Percentiles rank a stretch among this genome's conserved stretches.
Evolutionary conservation across 2,113 vertebrate species (phyloP).

Genomic region (Lepisosteus oculatus): DNA sequence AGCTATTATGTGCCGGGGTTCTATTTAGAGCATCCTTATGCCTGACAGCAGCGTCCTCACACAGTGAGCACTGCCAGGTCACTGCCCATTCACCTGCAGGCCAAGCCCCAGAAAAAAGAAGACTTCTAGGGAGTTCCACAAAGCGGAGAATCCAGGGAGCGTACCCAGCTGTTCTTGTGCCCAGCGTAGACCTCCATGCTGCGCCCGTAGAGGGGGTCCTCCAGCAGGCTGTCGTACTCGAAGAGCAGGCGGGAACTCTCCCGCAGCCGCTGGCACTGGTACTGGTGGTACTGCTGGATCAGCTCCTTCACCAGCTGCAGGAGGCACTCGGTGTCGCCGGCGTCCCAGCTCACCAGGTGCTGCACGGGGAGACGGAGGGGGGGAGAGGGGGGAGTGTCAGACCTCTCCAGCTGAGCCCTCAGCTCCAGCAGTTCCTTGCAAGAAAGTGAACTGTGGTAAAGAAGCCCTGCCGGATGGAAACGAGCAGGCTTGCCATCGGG

Average conservation of each 20-base stretch:
- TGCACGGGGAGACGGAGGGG: slow-evolving; percentile 44
- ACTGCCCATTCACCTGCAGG: too few species aligned
- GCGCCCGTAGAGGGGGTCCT: slow-evolving; percentile 86
- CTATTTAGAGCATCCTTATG: too few species aligned
- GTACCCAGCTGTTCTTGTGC: slow-evolving; percentile 95
- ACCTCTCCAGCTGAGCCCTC: neutral
- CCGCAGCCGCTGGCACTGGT: slow-evolving; percentile 87
- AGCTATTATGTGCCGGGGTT: too few species aligned
- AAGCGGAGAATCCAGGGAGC: neutral
- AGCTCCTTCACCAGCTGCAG: slow-evolving; percentile 95
- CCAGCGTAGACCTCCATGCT: slow-evolving; percentile 96
- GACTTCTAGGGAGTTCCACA: too few species aligned
- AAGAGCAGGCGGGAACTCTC: slow-evolving; percentile 97
- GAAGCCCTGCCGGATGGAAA: too few species aligned
- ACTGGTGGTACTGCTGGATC: slow-evolving; percentile 93
- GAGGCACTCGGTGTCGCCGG: slow-evolving; percentile 85
- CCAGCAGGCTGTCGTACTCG: slow-evolving; percentile 92
- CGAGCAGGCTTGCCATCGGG: neutral
- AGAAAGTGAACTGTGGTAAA: too few species aligned
- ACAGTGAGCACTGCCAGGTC: too few species aligned
- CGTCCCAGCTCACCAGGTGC: slow-evolving; percentile 90
- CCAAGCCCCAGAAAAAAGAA: too few species aligned
- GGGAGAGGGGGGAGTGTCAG: neutral
- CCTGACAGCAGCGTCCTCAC: too few species aligned
- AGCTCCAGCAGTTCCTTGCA: neutral